These are phyloP conservation scores for Rhagoletis pomonella DNA, from an alignment of 1,140 invertebrate genomes.

Conservation along the genomic window DNA sequence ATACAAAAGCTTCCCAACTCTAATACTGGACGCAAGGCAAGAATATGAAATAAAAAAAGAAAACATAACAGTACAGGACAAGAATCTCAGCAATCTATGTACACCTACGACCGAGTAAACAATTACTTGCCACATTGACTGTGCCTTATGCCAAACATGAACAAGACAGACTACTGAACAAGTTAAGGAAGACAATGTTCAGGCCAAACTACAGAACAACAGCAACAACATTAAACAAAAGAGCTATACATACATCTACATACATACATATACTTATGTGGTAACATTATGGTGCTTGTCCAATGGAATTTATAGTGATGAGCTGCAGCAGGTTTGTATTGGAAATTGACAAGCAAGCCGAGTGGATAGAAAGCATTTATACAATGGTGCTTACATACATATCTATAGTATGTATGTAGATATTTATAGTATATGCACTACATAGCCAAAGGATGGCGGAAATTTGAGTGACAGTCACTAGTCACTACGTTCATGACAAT, in stretches of 20 bases:
- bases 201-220: no score
- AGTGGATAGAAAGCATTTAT: not conserved
- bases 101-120: conserved; percentile 19
- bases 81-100: not conserved
- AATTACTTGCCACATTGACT: conserved; percentile 23
- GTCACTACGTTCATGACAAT: conserved; percentile 9
- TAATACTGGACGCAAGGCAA: not conserved
- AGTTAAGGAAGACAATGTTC: not conserved
- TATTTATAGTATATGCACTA: not conserved
- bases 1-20: not conserved
- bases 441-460: conserved; percentile 20
- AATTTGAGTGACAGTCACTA: conserved; percentile 38
- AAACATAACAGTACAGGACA: not conserved
- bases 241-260: no score
- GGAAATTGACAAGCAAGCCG: not conserved
- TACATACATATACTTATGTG: not conserved
- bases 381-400: not conserved
- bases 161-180: conserved; percentile 11
- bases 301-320: conserved; percentile 21
- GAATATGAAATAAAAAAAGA: not conserved
- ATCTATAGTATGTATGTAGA: not conserved
- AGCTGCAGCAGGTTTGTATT: conserved; percentile 16
- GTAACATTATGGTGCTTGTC: not conserved
- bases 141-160: not conserved
- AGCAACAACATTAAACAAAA: no score